Percentiles rank a stretch among this genome's conserved stretches.
Conservation (phyloP, 1,140 invertebrate species). For the Medauroidea extradentata region DNA sequence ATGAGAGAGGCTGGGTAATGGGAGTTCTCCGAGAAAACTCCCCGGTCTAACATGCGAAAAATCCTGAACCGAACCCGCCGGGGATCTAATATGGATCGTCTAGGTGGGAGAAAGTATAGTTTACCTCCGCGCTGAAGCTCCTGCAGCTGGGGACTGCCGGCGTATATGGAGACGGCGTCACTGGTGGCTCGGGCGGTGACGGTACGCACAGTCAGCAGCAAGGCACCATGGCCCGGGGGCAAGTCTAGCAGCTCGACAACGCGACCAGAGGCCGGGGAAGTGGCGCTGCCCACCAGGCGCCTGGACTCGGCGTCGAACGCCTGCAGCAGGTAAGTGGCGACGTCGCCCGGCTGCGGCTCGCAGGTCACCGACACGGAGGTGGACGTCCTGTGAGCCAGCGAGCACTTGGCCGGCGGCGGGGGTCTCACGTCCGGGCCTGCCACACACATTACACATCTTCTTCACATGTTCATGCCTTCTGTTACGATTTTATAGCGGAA, state of each 20-base stretch:
- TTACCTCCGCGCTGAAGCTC: neutral
- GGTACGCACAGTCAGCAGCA: slow-evolving; percentile 48
- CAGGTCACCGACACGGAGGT: slow-evolving; percentile 48
- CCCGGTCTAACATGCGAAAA: no score
- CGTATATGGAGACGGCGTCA: slow-evolving; percentile 36
- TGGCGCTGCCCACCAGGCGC: slow-evolving; percentile 47
- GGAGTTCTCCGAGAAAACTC: no score
- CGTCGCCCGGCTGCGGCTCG: slow-evolving; percentile 39
- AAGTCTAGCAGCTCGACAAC: slow-evolving; percentile 47
- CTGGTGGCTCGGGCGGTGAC: slow-evolving; percentile 49
- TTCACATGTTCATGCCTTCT: no score
- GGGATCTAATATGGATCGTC: no score
- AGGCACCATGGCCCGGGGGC: slow-evolving; percentile 37
- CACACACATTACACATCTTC: no score
- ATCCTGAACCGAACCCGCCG: no score
- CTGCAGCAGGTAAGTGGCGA: slow-evolving; percentile 48
- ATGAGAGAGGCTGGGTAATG: no score
- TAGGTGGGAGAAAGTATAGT: no score
- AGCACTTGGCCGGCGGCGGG: slow-evolving; percentile 47
- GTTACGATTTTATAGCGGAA: no score
- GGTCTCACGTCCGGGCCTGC: slow-evolving; percentile 26
- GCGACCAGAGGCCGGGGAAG: slow-evolving; percentile 43
- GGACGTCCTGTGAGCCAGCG: slow-evolving; percentile 44
- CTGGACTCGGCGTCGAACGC: slow-evolving; percentile 50
- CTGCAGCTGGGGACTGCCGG: neutral